Conservation (phyloP, 2,888 invertebrate species). For the Himalopsyche tibetana region DNA sequence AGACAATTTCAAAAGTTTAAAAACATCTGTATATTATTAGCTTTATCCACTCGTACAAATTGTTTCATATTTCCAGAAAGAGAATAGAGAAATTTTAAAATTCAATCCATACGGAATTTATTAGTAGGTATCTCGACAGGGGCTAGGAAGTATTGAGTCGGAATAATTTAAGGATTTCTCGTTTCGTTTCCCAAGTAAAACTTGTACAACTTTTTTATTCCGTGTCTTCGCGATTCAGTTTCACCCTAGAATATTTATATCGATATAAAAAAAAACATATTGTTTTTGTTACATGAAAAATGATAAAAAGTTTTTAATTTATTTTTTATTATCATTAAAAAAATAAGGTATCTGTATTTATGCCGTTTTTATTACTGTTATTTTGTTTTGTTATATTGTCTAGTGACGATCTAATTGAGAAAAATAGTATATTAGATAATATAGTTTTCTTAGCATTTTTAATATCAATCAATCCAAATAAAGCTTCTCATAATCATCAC, state of each 20-base stretch:
- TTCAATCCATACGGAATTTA: constrained; percentile 52
- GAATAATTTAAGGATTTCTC: constrained; percentile 48
- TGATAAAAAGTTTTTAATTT: no score
- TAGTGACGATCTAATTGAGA: no score
- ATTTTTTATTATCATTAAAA: no score
- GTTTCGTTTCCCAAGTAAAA: not conserved
- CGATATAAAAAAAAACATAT: no score
- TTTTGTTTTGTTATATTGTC: no score
- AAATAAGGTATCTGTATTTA: no score
- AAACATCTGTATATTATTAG: constrained; percentile 3
- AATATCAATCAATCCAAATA: no score
- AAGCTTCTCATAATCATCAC: no score
- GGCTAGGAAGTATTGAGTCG: not conserved
- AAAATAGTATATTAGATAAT: no score
- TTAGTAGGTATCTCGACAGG: constrained; percentile 42
- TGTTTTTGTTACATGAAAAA: no score
- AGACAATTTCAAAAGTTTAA: not conserved
- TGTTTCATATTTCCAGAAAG: constrained; percentile 7
- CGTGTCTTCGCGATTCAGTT: constrained; percentile 6
- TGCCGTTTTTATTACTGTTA: no score
- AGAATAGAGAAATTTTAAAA: constrained; percentile 51
- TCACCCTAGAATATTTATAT: not conserved
- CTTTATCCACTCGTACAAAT: constrained; percentile 30
- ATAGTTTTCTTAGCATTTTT: no score
- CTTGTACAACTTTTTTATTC: constrained; percentile 5